Percentiles rank a stretch among this genome's conserved stretches.
These are phyloP conservation scores for Keiferia lycopersicella DNA, from an alignment of 2,888 invertebrate genomes.

Conservation along the genomic window DNA sequence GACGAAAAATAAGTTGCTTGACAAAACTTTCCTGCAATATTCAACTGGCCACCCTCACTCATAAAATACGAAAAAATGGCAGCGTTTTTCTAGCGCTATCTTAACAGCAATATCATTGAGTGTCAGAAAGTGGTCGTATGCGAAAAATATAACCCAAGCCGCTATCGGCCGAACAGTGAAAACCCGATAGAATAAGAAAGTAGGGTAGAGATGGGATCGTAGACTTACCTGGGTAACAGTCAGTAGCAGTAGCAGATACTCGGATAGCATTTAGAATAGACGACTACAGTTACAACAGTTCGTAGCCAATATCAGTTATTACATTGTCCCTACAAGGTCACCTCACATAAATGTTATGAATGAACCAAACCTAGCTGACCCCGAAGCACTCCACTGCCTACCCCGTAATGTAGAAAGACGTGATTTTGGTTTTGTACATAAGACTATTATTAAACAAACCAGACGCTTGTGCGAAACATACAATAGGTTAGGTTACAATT, in stretches of 20 bases:
- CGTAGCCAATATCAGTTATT: no score
- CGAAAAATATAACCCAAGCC: conserved; percentile 27
- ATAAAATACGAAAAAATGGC: background rate
- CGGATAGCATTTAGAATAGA: background rate
- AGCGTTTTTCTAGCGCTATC: background rate
- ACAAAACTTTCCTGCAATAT: background rate
- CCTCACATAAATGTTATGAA: no score
- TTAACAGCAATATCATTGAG: conserved; percentile 26
- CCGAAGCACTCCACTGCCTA: no score
- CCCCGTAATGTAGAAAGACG: no score
- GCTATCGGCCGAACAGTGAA: conserved; percentile 23
- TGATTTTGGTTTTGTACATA: no score
- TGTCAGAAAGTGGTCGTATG: conserved; percentile 28
- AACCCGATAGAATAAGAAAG: conserved; percentile 29
- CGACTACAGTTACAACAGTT: no score
- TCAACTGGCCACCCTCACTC: background rate
- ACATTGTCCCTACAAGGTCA: no score
- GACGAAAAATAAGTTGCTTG: no score
- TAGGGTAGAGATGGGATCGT: conserved; percentile 9
- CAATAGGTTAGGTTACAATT: no score
- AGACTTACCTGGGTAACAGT: background rate
- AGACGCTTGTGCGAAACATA: no score
- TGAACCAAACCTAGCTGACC: no score
- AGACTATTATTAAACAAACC: no score
- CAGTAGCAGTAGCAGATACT: background rate